Percentiles rank a stretch among this genome's conserved stretches.
Evolutionary conservation across 2,797 vertebrate species (phyloP).

Genomic region (Gallirallus australis): DNA sequence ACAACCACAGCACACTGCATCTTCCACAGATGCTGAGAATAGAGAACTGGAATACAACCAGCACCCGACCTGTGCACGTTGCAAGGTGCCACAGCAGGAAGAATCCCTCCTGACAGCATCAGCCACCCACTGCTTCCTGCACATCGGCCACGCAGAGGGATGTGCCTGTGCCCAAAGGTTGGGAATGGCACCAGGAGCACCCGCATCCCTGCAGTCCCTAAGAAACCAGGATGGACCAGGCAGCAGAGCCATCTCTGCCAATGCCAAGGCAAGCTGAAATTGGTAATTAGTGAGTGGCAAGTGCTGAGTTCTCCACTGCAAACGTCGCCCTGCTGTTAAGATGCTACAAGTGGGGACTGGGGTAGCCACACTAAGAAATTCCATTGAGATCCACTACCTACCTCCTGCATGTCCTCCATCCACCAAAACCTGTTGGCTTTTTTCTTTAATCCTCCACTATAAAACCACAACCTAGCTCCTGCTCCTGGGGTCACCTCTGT

Average conservation of each 20-base stretch:
- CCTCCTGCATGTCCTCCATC: fast-evolving
- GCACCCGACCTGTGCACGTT: not conserved
- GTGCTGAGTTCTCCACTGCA: not conserved
- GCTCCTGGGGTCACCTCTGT: not conserved
- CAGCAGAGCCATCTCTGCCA: not conserved
- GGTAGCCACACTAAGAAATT: not conserved
- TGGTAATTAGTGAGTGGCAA: not conserved
- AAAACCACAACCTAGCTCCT: not conserved
- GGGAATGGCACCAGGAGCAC: not conserved
- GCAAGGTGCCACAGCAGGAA: not conserved
- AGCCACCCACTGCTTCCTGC: not conserved
- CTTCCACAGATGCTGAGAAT: not conserved
- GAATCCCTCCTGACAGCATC: not conserved
- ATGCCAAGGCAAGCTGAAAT: not conserved
- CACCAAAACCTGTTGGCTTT: not conserved
- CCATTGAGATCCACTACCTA: too few species aligned
- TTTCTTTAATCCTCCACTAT: not conserved
- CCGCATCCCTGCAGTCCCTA: not conserved
- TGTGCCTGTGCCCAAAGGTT: not conserved
- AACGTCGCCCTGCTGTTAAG: not conserved
- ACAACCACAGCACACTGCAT: fast-evolving
- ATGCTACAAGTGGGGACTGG: not conserved
- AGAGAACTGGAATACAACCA: not conserved
- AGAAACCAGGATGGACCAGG: not conserved
- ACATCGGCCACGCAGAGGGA: not conserved